Evolutionary conservation across 2,888 invertebrate genomes (phyloP).

Genomic region (Eurytoma californica): DNA sequence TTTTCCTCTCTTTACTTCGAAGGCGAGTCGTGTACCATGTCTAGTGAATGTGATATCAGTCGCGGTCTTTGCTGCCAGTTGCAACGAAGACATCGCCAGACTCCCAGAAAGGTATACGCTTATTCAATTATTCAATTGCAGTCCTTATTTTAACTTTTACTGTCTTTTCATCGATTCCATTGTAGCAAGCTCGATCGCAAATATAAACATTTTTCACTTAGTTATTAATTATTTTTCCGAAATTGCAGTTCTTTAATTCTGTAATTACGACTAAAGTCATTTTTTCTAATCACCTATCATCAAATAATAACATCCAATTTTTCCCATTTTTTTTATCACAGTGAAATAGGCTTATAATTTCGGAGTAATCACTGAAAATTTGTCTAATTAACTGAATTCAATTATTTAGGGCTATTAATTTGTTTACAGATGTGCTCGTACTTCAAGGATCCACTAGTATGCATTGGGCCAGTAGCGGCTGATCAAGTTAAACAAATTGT

Average conservation of each 20-base stretch:
- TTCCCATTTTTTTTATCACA: no score
- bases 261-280: no score
- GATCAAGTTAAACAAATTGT: constrained; percentile 84
- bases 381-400: no score
- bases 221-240: no score
- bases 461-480: constrained; percentile 89
- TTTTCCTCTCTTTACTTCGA: constrained; percentile 47
- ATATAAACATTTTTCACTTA: no score
- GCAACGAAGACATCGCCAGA: constrained; percentile 89
- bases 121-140: no score
- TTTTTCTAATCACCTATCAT: no score
- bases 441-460: constrained; percentile 91
- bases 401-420: not conserved
- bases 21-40: constrained; percentile 88
- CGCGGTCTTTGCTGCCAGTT: constrained; percentile 92
- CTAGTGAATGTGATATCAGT: constrained; percentile 89
- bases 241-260: no score
- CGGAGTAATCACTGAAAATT: constrained; percentile 1
- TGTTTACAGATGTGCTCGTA: constrained; percentile 87
- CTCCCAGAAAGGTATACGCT: constrained; percentile 85
- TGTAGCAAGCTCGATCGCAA: no score
- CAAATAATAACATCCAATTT: no score
- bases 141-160: no score
- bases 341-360: not conserved
- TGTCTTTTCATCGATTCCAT: no score